These are phyloP conservation scores for Brachypteracias leptosomus DNA, from an alignment of 2,113 vertebrate species.

Conservation along the genomic window DNA sequence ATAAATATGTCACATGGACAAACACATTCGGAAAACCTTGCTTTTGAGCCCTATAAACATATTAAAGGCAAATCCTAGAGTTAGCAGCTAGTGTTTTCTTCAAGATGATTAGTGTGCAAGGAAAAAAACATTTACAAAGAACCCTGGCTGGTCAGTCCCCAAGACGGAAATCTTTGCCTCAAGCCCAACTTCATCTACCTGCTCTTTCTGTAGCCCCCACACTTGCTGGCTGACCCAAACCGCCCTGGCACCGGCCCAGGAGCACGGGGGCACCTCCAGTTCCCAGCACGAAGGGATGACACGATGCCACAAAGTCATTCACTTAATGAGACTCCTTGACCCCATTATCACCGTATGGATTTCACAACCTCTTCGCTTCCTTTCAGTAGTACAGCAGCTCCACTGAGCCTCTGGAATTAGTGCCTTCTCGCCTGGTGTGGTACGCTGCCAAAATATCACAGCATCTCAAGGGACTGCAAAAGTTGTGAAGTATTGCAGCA, in stretches of 20 bases:
- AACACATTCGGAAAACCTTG: constrained; percentile 66
- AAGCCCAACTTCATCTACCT: constrained; percentile 42
- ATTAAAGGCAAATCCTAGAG: constrained; percentile 74
- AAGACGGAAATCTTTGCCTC: constrained; percentile 38
- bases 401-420: constrained; percentile 67
- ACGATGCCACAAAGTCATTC: neutral
- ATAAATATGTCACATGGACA: constrained; percentile 65
- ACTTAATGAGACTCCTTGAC: constrained; percentile 53
- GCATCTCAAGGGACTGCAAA: constrained; percentile 68
- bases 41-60: constrained; percentile 68
- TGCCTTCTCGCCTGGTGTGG: constrained; percentile 57
- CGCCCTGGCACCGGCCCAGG: neutral
- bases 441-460: constrained; percentile 52
- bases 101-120: constrained; percentile 68
- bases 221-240: neutral
- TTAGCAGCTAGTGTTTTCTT: constrained; percentile 77
- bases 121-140: constrained; percentile 68
- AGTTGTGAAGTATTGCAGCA: constrained; percentile 72
- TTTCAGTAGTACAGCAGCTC: constrained; percentile 77
- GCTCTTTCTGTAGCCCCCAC: neutral
- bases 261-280: constrained; percentile 35
- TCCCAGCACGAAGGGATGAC: constrained; percentile 44
- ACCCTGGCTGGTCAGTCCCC: constrained; percentile 58
- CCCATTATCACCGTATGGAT: constrained; percentile 18
- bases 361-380: constrained; percentile 60